Evolutionary conservation across 2,888 invertebrate species (phyloP).

Genomic region (Elysia crispata): DNA sequence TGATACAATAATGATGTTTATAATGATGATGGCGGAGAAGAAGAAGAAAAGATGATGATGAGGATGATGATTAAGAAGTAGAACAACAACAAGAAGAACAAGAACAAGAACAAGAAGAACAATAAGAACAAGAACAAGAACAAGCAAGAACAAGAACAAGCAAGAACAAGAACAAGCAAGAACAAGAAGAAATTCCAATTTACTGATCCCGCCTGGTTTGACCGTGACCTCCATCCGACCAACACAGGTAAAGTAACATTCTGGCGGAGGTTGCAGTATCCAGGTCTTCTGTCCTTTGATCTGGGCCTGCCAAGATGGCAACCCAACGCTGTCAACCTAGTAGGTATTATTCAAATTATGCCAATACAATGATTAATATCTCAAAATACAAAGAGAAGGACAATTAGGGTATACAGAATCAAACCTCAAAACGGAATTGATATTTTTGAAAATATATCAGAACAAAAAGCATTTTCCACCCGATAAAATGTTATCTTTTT

Average conservation of each 20-base stretch:
- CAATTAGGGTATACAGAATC: too few relatives aligned
- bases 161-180: not conserved
- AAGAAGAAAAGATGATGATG: constrained; percentile 2
- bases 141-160: not conserved
- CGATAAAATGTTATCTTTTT: too few relatives aligned
- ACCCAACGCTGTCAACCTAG: constrained; percentile 84
- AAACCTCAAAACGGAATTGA: too few relatives aligned
- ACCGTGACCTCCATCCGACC: constrained; percentile 84
- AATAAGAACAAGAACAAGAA: not conserved
- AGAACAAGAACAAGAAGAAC: not conserved
- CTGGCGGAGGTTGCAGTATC: constrained; percentile 93
- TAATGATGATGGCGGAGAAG: not conserved
- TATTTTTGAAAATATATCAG: too few relatives aligned
- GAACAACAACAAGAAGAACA: not conserved
- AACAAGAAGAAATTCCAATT: constrained; percentile 71
- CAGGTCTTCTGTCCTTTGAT: constrained; percentile 91
- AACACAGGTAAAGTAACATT: constrained; percentile 89
- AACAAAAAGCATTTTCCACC: too few relatives aligned
- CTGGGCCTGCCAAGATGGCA: constrained; percentile 98
- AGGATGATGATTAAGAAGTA: constrained; percentile 17
- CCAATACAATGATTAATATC: too few relatives aligned
- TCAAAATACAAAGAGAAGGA: too few relatives aligned
- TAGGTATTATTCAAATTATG: not conserved
- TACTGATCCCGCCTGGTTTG: constrained; percentile 93
- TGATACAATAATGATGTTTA: too few relatives aligned